Evolutionary conservation across 1,140 invertebrate species (phyloP).

Genomic region (Pectinophora gossypiella): DNA sequence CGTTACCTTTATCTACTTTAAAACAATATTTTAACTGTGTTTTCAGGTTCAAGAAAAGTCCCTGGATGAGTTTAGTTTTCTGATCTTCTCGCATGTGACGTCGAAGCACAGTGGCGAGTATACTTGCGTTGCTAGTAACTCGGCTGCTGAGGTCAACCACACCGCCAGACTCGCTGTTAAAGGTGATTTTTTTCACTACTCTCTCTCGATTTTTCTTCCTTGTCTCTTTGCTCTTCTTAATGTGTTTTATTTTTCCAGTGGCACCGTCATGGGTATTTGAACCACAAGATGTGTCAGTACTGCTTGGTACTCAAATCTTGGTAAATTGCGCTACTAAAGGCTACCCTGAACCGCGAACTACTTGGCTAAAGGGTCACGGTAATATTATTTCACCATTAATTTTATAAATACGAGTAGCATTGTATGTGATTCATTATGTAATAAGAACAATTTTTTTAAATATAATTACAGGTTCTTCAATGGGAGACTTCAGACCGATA

Average conservation of each 20-base stretch:
- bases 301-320: constrained; percentile 83
- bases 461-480: constrained; percentile 29
- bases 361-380: constrained; percentile 82
- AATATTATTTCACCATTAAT: constrained; percentile 9
- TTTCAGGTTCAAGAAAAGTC: constrained; percentile 81
- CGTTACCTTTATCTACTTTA: neutral
- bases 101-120: constrained; percentile 90
- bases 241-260: constrained; percentile 74
- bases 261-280: constrained; percentile 89
- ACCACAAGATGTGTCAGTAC: constrained; percentile 85
- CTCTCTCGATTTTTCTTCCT: neutral
- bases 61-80: constrained; percentile 82
- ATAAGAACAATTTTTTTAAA: neutral
- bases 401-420: neutral
- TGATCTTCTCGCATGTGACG: constrained; percentile 86
- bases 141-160: constrained; percentile 87
- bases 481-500: constrained; percentile 78
- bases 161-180: constrained; percentile 88
- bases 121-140: constrained; percentile 90
- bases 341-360: constrained; percentile 86
- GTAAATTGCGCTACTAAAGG: constrained; percentile 88
- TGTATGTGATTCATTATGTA: neutral
- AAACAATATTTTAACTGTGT: neutral
- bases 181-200: constrained; percentile 72
- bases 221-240: neutral